Percentiles rank a stretch among this genome's conserved stretches.
phyloP scores from a whole-genome alignment of 2,888 invertebrate genomes.

The Hirtodrosophila cameraria region DNA sequence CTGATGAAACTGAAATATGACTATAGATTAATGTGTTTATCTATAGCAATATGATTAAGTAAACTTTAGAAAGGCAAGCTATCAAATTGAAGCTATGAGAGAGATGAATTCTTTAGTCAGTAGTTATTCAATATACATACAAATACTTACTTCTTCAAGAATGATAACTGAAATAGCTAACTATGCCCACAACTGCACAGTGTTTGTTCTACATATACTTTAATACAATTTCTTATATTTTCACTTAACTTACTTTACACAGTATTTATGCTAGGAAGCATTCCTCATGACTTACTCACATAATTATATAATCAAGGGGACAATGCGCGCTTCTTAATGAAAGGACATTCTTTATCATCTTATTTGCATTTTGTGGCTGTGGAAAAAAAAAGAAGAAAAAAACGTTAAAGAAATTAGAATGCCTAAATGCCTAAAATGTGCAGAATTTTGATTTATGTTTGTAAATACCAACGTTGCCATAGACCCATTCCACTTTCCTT shows the following conservation, averaged over 20 bases:
- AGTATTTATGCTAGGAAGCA: conserved; percentile 31
- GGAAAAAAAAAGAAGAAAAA: conserved; percentile 6
- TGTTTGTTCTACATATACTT: no score
- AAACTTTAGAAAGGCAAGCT: no score
- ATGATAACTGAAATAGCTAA: no score
- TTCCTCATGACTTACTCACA: conserved; percentile 26
- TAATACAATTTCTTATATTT: no score
- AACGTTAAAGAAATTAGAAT: conserved; percentile 37
- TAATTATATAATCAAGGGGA: conserved; percentile 42
- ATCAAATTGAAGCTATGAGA: no score
- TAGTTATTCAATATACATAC: no score
- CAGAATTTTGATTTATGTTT: conserved; percentile 63
- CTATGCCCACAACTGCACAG: no score
- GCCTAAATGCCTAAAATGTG: conserved; percentile 56
- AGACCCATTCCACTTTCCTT: neutral
- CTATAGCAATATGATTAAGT: neutral
- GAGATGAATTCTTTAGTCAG: no score
- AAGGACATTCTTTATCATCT: conserved; percentile 54
- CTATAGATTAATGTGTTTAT: neutral
- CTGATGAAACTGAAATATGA: neutral
- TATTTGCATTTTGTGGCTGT: conserved; percentile 52
- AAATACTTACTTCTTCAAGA: no score
- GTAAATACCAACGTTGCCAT: conserved; percentile 16
- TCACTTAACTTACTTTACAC: no score
- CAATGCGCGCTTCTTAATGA: conserved; percentile 35